Evolutionary conservation across 2,797 vertebrate genomes (phyloP).

Genomic region (Scolopax rusticola): DNA sequence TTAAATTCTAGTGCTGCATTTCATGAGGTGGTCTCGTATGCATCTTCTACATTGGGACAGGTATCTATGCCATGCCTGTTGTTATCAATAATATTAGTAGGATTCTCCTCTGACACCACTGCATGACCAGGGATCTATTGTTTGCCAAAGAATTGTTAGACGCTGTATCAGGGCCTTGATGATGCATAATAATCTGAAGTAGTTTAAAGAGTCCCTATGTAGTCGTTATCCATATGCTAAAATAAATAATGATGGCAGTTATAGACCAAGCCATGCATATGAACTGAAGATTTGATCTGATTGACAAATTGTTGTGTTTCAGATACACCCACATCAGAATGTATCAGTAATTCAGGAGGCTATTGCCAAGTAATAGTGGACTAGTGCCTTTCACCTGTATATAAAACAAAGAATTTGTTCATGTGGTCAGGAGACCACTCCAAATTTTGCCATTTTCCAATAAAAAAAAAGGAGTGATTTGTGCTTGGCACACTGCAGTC

Average conservation of each 20-base stretch:
- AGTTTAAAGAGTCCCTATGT: not conserved
- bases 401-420: not conserved
- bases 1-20: not conserved
- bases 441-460: not conserved
- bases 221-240: not conserved
- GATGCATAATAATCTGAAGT: not conserved
- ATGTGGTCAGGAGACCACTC: not conserved
- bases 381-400: constrained; percentile 50
- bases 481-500: not conserved
- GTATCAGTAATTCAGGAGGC: constrained; percentile 24
- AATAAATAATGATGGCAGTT: not conserved
- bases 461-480: not conserved
- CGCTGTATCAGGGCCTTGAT: not conserved
- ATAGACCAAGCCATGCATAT: not conserved
- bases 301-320: not conserved
- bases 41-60: not conserved
- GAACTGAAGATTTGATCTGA: not conserved
- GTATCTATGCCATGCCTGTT: not conserved
- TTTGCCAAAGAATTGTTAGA: constrained; percentile 64
- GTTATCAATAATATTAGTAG: not conserved
- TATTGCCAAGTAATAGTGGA: not conserved
- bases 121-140: not conserved
- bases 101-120: not conserved
- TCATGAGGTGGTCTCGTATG: not conserved
- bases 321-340: constrained; percentile 5